Evolutionary conservation across 2,797 vertebrate genomes (phyloP).

Genomic region (Pterois miles): DNA sequence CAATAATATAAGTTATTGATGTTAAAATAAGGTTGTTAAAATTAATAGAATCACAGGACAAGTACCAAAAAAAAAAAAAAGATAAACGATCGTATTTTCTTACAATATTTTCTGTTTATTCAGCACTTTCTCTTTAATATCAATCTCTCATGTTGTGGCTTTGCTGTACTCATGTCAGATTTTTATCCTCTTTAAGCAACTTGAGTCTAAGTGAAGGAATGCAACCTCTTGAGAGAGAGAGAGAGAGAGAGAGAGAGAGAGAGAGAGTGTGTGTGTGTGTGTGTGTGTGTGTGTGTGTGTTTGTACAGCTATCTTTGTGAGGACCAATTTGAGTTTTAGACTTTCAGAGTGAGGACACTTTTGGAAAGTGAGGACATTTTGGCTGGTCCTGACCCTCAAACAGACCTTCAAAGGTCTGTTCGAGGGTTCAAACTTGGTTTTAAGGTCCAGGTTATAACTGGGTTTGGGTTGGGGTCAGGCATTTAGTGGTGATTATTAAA

Average conservation of each 20-base stretch:
- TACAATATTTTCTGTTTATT: constrained; percentile 24
- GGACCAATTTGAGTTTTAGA: no score
- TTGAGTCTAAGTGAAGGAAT: constrained; percentile 53
- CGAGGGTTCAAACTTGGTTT: no score
- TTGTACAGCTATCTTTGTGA: no score
- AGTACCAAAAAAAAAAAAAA: not conserved
- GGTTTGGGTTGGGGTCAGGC: no score
- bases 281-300: constrained; percentile 10
- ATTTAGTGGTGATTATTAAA: no score
- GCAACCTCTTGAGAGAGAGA: constrained; percentile 47
- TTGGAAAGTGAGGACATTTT: no score
- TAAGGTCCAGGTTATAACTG: no score
- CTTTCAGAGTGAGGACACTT: no score
- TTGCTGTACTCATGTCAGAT: constrained; percentile 16
- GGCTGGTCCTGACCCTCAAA: no score
- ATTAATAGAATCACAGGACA: not conserved
- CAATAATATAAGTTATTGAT: not conserved
- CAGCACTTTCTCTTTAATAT: constrained; percentile 5
- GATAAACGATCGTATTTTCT: not conserved
- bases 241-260: constrained; percentile 8
- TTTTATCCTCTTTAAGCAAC: constrained; percentile 36
- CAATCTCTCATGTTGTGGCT: constrained; percentile 4
- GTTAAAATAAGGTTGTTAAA: not conserved
- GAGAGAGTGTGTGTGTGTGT: constrained; percentile 4
- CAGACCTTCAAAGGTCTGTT: no score